A percentile compares a stretch with the other conserved stretches of the same genome.
Conservation (phyloP, 2,888 invertebrate species). For the Cheilosia impressa region DNA sequence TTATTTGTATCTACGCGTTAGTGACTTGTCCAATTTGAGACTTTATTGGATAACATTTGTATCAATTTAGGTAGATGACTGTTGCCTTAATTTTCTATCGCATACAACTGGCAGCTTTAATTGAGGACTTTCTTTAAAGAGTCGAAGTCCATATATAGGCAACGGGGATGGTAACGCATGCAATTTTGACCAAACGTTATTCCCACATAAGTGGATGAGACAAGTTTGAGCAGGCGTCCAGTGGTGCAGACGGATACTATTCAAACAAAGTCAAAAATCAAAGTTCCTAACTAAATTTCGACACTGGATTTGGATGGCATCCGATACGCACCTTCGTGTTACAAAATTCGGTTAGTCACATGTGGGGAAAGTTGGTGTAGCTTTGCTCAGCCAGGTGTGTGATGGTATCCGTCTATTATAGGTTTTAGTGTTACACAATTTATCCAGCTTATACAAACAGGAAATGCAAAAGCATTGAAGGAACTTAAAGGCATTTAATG, state of each 20-base stretch:
- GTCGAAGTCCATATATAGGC: background rate
- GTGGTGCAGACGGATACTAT: conserved; percentile 18
- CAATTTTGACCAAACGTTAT: conserved; percentile 8
- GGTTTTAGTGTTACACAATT: conserved; percentile 50
- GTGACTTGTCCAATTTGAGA: conserved; percentile 27
- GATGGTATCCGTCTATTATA: conserved; percentile 40
- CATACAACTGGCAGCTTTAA: conserved; percentile 22
- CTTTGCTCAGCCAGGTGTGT: conserved; percentile 43
- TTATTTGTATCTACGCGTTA: conserved; percentile 22
- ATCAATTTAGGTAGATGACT: conserved; percentile 23
- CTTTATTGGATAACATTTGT: conserved; percentile 42
- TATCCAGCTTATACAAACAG: conserved; percentile 37
- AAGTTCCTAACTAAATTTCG: conserved; percentile 55
- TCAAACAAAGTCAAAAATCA: conserved; percentile 52
- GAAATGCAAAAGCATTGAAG: conserved; percentile 38
- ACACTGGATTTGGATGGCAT: conserved; percentile 7
- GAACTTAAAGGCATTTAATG: conserved; percentile 38
- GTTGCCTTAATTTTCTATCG: background rate
- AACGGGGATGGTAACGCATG: no score
- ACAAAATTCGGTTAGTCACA: conserved; percentile 50
- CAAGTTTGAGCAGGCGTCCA: conserved; percentile 2
- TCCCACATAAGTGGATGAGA: conserved; percentile 9
- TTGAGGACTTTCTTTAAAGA: conserved; percentile 1
- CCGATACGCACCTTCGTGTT: conserved; percentile 17
- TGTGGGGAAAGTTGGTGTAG: conserved; percentile 19